phyloP scores from a whole-genome alignment of 2,113 vertebrate species.

The Boulengeromyrus knoepffleri region DNA sequence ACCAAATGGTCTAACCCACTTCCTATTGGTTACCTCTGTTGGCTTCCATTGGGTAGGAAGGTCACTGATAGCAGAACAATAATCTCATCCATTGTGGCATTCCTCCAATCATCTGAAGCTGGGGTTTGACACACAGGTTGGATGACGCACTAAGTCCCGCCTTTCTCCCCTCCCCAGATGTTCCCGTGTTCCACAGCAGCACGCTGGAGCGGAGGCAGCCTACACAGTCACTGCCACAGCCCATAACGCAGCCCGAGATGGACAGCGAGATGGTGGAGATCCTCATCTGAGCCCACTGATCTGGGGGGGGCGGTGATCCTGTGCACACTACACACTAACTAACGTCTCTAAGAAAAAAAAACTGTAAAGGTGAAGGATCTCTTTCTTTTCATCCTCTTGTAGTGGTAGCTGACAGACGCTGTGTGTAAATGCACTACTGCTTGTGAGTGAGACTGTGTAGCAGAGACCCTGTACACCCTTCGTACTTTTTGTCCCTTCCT shows the following conservation, averaged over 20 bases:
- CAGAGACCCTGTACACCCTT: background rate
- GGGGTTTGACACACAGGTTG: background rate
- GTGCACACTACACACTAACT: background rate
- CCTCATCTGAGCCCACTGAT: constrained; percentile 55
- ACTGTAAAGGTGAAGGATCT: constrained; percentile 42
- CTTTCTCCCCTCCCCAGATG: constrained; percentile 43
- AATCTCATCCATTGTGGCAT: background rate
- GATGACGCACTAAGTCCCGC: background rate
- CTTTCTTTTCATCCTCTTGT: background rate
- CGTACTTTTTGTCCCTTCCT: background rate
- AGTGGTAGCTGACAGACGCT: constrained; percentile 20
- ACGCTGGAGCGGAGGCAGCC: constrained; percentile 58
- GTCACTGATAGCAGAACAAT: background rate
- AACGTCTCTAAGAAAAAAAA: background rate
- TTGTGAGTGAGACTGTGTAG: constrained; percentile 15
- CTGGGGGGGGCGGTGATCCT: background rate
- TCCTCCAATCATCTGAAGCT: background rate
- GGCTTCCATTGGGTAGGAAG: background rate
- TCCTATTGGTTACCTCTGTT: background rate
- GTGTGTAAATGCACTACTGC: constrained; percentile 42
- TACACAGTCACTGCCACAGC: constrained; percentile 33
- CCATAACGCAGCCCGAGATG: constrained; percentile 48
- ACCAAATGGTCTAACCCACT: background rate
- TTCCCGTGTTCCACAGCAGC: constrained; percentile 58
- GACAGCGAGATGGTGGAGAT: constrained; percentile 69